A percentile compares a stretch with the other conserved stretches of the same genome.
These are phyloP conservation scores for Sinelater perroti DNA, from an alignment of 2,888 invertebrate genomes.

Conservation along the genomic window DNA sequence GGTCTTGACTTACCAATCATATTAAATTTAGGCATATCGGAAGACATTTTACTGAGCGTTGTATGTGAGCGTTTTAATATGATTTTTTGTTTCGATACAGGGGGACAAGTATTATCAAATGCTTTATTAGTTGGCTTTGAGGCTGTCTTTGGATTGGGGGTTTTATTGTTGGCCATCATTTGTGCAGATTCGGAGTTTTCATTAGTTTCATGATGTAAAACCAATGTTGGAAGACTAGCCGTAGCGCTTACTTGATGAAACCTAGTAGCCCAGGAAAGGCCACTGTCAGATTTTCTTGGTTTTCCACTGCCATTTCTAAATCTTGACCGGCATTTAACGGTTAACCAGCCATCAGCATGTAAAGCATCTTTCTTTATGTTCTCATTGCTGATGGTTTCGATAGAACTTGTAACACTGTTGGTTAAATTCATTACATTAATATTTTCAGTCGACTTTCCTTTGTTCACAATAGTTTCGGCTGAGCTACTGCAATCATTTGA, in stretches of 20 bases:
- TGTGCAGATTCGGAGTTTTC: slow-evolving; percentile 46
- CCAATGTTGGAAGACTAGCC: slow-evolving; percentile 80
- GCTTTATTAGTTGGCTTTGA: not conserved
- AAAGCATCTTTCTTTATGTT: slow-evolving; percentile 57
- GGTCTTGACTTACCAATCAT: slow-evolving; percentile 24
- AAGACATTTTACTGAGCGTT: slow-evolving; percentile 54
- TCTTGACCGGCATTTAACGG: slow-evolving; percentile 79
- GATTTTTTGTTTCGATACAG: slow-evolving; percentile 36
- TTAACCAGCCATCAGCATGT: slow-evolving; percentile 84
- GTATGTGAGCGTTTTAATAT: slow-evolving; percentile 55
- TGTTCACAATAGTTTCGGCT: slow-evolving; percentile 57
- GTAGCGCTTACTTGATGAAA: slow-evolving; percentile 86
- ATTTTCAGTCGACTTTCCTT: slow-evolving; percentile 49
- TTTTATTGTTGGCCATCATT: slow-evolving; percentile 40
- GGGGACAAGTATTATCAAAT: slow-evolving; percentile 1
- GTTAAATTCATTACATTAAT: slow-evolving; percentile 51
- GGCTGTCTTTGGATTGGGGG: slow-evolving; percentile 8
- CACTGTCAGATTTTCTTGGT: slow-evolving; percentile 60
- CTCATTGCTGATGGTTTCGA: slow-evolving; percentile 67
- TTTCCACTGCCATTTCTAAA: slow-evolving; percentile 64
- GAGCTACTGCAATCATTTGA: slow-evolving; percentile 54
- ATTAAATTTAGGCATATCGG: slow-evolving; percentile 25
- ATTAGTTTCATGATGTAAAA: slow-evolving; percentile 56
- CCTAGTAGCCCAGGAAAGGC: slow-evolving; percentile 71
- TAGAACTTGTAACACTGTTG: slow-evolving; percentile 64